These are phyloP conservation scores for Cordilura impudica DNA, from an alignment of 2,888 invertebrate genomes.

Conservation along the genomic window DNA sequence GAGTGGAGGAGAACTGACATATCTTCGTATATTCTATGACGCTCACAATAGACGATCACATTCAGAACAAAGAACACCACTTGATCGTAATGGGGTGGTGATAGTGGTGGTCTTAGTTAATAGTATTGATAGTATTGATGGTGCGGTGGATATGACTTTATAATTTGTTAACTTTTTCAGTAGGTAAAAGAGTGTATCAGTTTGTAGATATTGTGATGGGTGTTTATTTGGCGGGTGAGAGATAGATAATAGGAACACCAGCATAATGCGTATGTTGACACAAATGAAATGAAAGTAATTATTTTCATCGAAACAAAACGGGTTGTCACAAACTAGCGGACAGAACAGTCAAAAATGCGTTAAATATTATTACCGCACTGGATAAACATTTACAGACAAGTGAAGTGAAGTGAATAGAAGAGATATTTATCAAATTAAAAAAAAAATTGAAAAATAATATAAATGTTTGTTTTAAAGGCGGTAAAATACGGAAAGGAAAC, in stretches of 20 bases:
- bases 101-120: neutral
- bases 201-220: neutral
- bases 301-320: neutral
- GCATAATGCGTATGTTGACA: neutral
- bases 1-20: no score
- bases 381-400: neutral
- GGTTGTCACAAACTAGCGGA: neutral
- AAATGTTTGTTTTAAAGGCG: slow-evolving; percentile 14
- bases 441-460: no score
- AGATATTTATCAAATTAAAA: neutral
- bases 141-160: neutral
- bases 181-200: neutral
- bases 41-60: neutral
- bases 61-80: neutral
- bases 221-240: slow-evolving; percentile 22
- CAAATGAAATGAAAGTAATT: neutral
- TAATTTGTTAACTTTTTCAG: neutral
- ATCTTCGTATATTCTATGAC: neutral
- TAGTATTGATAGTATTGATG: neutral
- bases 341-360: neutral
- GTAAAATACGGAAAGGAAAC: slow-evolving; percentile 12
- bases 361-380: neutral
- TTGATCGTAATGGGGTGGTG: neutral
- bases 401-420: slow-evolving; percentile 11
- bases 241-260: neutral